Conservation (phyloP, 2,113 vertebrate species). For the Dermatemys mawii region DNA sequence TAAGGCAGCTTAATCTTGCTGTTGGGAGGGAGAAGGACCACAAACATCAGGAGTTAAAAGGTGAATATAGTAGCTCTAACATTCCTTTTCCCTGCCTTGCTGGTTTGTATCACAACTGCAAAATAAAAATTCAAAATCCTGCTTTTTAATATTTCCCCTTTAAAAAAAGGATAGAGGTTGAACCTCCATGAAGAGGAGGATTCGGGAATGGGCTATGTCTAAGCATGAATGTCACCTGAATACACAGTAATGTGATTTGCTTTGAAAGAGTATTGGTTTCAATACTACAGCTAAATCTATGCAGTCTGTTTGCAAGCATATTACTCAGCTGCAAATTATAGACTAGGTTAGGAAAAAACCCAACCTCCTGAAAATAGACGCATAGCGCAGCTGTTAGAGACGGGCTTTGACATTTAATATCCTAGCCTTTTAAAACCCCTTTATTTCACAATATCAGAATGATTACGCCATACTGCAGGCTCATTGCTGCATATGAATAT, state of each 20-base stretch:
- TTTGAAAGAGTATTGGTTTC: neutral
- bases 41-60: neutral
- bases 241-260: neutral
- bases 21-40: neutral
- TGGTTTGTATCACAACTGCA: neutral
- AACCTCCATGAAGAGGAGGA: neutral
- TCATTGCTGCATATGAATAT: rapidly evolving
- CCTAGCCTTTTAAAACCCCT: neutral
- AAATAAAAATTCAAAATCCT: neutral
- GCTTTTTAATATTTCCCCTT: neutral
- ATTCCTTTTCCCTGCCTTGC: conserved; percentile 29
- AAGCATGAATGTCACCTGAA: neutral
- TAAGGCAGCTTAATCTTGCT: neutral
- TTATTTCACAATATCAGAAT: rapidly evolving
- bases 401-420: neutral
- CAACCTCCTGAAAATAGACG: conserved; percentile 2
- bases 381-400: rapidly evolving
- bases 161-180: neutral
- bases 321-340: neutral
- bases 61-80: neutral
- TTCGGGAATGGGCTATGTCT: neutral
- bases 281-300: neutral
- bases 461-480: neutral
- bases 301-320: neutral
- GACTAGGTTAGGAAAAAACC: neutral